Percentiles rank a stretch among this genome's conserved stretches.
Conservation (phyloP, 2,797 vertebrate genomes). For the Hydrocynus forskahlii region DNA sequence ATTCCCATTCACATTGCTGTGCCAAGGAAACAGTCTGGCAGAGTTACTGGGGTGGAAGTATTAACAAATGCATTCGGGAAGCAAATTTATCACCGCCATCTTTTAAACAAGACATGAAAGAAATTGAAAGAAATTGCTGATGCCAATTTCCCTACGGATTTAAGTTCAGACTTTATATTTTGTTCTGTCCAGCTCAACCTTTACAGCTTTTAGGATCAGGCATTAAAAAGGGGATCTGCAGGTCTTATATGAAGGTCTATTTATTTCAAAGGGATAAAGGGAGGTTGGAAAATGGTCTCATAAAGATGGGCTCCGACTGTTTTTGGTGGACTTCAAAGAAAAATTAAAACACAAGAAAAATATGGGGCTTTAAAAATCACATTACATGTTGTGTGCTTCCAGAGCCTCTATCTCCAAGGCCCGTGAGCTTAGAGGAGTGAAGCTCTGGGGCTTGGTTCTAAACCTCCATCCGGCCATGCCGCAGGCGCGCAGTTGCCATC, state of each 20-base stretch:
- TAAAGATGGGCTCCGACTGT: not conserved
- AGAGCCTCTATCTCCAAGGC: not conserved
- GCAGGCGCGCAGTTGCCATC: slow-evolving; percentile 48
- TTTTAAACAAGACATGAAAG: not conserved
- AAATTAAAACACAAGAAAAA: not conserved
- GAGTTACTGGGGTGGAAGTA: not conserved
- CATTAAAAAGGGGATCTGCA: not conserved
- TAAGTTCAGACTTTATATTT: not conserved
- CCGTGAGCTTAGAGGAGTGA: not conserved
- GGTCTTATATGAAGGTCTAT: too few relatives aligned
- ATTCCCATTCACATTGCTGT: not conserved
- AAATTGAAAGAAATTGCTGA: not conserved
- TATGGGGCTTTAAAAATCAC: slow-evolving; percentile 3
- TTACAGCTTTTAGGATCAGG: not conserved
- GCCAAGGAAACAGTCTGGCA: not conserved
- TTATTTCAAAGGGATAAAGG: not conserved
- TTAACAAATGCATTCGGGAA: not conserved
- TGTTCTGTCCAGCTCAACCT: not conserved
- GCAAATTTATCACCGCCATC: not conserved
- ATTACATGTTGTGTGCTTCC: not conserved
- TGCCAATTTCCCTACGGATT: not conserved
- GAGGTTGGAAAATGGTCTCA: not conserved
- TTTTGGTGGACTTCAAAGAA: not conserved
- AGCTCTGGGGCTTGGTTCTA: slow-evolving; percentile 5
- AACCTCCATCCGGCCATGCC: slow-evolving; percentile 3